phyloP scores from a whole-genome alignment of 2,888 invertebrate genomes.

The Chrysomela aeneicollis region DNA sequence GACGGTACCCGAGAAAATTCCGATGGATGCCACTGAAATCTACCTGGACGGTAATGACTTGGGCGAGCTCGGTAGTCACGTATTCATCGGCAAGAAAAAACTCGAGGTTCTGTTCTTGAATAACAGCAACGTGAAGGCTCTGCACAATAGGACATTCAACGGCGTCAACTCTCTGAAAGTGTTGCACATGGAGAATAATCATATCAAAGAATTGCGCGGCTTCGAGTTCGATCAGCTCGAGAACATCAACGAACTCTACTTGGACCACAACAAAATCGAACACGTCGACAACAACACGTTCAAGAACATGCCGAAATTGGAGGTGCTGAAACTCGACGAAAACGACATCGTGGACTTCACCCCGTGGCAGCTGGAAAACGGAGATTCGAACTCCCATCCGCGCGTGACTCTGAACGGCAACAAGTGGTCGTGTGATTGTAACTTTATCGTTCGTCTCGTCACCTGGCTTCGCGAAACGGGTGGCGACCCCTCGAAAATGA shows the following conservation, averaged over 20 bases:
- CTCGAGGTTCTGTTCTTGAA: slow-evolving; percentile 80
- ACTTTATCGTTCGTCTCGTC: slow-evolving; percentile 72
- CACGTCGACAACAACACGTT: slow-evolving; percentile 81
- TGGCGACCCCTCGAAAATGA: slow-evolving; percentile 74
- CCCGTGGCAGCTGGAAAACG: slow-evolving; percentile 70
- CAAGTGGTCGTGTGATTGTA: slow-evolving; percentile 86
- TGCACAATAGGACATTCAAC: slow-evolving; percentile 85
- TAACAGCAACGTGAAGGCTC: slow-evolving; percentile 77
- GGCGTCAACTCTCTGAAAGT: slow-evolving; percentile 77
- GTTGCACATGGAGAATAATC: slow-evolving; percentile 80
- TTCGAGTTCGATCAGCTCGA: slow-evolving; percentile 81
- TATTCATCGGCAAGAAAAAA: slow-evolving; percentile 86
- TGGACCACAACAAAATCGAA: slow-evolving; percentile 78
- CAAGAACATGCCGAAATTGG: slow-evolving; percentile 74
- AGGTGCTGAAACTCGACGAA: slow-evolving; percentile 77
- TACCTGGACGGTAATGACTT: slow-evolving; percentile 85
- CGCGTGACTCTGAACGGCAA: slow-evolving; percentile 78
- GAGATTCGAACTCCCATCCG: slow-evolving; percentile 66
- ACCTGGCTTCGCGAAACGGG: slow-evolving; percentile 75
- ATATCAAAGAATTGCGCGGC: slow-evolving; percentile 74
- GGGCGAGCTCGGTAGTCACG: slow-evolving; percentile 81
- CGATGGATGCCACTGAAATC: slow-evolving; percentile 90
- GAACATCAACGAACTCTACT: slow-evolving; percentile 76
- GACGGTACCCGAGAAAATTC: slow-evolving; percentile 79
- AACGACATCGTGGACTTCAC: slow-evolving; percentile 80